phyloP scores from a whole-genome alignment of 2,797 vertebrate genomes.

The Hybognathus amarus region DNA sequence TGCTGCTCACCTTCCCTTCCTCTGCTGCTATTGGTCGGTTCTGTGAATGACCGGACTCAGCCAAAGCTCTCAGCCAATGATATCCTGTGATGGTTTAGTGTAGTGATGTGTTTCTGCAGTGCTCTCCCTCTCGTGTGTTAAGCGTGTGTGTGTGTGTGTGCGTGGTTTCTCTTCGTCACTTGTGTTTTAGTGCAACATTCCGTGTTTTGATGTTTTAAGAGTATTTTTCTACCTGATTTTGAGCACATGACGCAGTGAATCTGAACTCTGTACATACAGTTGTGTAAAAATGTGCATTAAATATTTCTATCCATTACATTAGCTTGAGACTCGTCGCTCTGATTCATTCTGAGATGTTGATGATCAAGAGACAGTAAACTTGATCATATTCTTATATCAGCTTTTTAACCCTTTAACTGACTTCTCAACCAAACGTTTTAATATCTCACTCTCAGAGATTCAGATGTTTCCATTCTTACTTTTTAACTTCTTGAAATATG shows the following conservation, averaged over 20 bases:
- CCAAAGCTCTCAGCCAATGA: conserved; percentile 9
- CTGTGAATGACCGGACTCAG: neutral
- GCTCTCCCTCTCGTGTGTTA: neutral
- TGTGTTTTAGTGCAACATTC: conserved; percentile 75
- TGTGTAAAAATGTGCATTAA: conserved; percentile 39
- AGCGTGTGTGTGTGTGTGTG: neutral
- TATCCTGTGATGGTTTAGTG: neutral
- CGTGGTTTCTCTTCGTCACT: neutral
- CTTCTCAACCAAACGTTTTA: no score
- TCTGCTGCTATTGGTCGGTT: conserved; percentile 38
- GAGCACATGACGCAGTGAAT: conserved; percentile 63
- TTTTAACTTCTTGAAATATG: neutral
- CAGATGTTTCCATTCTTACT: neutral
- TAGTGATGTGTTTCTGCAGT: conserved; percentile 8
- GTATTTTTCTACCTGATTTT: conserved; percentile 89
- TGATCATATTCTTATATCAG: neutral
- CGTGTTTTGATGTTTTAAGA: conserved; percentile 80
- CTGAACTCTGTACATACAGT: conserved; percentile 31
- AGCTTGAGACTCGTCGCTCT: no score
- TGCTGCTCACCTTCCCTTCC: neutral
- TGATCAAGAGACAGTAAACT: no score
- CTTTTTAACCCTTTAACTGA: no score
- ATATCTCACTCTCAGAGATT: no score
- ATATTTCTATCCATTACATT: conserved; percentile 33
- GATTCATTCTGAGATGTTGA: neutral